Conservation (phyloP, 2,113 vertebrate species). For the Prunella himalayana region DNA sequence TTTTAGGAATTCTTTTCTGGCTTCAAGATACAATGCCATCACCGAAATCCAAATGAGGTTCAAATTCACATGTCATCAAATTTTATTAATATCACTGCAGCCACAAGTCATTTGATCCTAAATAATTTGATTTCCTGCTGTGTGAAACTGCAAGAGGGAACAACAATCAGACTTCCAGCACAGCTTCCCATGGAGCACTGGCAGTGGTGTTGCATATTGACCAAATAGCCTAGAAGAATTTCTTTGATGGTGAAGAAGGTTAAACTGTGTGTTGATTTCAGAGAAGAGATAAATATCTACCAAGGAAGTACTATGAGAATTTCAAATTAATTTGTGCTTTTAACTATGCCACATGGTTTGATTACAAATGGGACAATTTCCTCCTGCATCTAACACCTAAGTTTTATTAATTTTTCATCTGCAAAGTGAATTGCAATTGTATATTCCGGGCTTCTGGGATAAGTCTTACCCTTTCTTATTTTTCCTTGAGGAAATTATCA, state of each 20-base stretch:
- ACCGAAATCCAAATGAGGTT: neutral
- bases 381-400: neutral
- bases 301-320: neutral
- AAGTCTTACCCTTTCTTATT: neutral
- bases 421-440: neutral
- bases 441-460: neutral
- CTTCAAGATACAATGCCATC: neutral
- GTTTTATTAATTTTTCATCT: neutral
- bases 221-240: neutral
- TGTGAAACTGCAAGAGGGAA: neutral
- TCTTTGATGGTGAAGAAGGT: neutral
- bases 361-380: neutral
- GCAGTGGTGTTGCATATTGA: neutral
- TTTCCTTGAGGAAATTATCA: neutral
- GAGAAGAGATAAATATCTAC: neutral
- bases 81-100: neutral
- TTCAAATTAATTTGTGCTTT: neutral
- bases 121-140: neutral
- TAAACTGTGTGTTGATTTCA: neutral
- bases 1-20: neutral
- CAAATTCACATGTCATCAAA: neutral
- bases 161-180: rapidly evolving
- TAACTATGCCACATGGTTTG: neutral
- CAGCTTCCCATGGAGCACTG: neutral
- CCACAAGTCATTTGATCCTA: neutral